Base-by-base conservation (phyloP, 2,888 invertebrate genomes). In the Perithous albicinctus region DNA sequence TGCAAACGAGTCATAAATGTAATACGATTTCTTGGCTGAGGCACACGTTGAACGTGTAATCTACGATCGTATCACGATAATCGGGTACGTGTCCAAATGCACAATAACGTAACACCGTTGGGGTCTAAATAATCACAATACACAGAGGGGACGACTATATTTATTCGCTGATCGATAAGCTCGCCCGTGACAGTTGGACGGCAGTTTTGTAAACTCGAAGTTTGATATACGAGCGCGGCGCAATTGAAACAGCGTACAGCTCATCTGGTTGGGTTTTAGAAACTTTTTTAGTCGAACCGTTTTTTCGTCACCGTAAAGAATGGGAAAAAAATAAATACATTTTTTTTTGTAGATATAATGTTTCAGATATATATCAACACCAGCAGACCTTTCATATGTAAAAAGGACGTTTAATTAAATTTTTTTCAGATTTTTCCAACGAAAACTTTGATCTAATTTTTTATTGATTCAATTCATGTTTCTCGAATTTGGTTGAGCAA, bases 11-110 rank as follows among this genome's bases (percentile, higher is more conserved):
- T 51, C 51, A 51, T 51, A 23, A 2, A 23, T 51, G 51, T 20
- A 51, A 51, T 51, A 51, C 51, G 23, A 51, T 51, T 51, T 51
- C 51, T 51, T 8, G 23, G 2, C 51, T 23, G 8, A n/a, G n/a
- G n/a, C n/a, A 20, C 48, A 48, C 48, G 48, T 48, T 48, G n/a
- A n/a, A 23, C 51, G 12, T 8, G 51, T 23, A 56, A 70, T 78
- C 56, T 32, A 72, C 32, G n/a, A 38, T 56, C 66, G 43, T 56
- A 73, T 73, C 26, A 35, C 38, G 35, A 20, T 59, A 38, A 73
- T 46, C 38, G 38, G 20, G 66, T 61, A 78, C 78, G 78, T 78
- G 78, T 35, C 29, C 59, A 32, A 72, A 67, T 29, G 56, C 48
- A 38, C 66, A 66, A 73, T 59, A 67, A 59, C 35, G 59, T 59